phyloP scores from a whole-genome alignment of 1,140 invertebrate species.

The Drosophila eugracilis region DNA sequence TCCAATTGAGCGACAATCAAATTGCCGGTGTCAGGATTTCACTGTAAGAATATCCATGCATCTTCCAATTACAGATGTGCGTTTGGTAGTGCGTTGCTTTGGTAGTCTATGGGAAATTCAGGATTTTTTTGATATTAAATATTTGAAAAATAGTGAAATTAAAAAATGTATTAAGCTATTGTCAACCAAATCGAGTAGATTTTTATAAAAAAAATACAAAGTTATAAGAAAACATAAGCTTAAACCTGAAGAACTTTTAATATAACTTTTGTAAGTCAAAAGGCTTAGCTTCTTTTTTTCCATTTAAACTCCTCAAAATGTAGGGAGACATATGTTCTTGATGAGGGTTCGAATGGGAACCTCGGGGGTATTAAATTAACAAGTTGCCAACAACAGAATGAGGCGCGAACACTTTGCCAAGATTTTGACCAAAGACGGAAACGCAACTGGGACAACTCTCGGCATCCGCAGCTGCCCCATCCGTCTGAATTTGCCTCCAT shows the following conservation, averaged over 20 bases:
- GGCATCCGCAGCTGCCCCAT: slow-evolving; percentile 24
- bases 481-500: background rate
- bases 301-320: background rate
- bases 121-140: background rate
- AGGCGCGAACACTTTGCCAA: slow-evolving; percentile 42
- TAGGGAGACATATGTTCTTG: background rate
- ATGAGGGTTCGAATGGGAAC: slow-evolving; percentile 18
- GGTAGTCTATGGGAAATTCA: background rate
- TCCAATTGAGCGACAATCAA: slow-evolving; percentile 38
- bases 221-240: no score
- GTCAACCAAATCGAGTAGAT: no score
- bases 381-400: slow-evolving; percentile 57
- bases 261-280: background rate
- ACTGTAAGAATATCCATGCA: slow-evolving; percentile 6
- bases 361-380: slow-evolving; percentile 45
- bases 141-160: no score
- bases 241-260: no score
- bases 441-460: slow-evolving; percentile 55
- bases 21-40: slow-evolving; percentile 34
- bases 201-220: no score
- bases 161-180: no score
- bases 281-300: background rate
- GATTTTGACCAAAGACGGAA: slow-evolving; percentile 55
- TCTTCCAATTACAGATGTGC: background rate
- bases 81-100: no score